These are phyloP conservation scores for Lasioglossum morio DNA, from an alignment of 2,888 invertebrate species.

Conservation along the genomic window DNA sequence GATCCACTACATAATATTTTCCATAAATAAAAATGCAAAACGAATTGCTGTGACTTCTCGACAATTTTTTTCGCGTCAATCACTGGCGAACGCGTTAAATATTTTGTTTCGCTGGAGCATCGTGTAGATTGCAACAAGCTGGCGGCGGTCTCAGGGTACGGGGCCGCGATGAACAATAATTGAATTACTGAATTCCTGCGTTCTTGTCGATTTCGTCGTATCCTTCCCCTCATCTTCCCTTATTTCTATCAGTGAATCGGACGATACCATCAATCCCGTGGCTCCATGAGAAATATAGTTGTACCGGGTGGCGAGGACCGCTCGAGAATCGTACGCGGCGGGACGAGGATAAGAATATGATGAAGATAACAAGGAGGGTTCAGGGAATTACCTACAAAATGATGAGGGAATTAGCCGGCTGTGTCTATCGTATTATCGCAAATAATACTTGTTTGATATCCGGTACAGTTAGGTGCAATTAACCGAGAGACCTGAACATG, in stretches of 20 bases:
- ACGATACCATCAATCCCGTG: conserved; percentile 22
- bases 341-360: conserved; percentile 24
- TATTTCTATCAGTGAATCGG: conserved; percentile 48
- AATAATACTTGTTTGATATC: conserved; percentile 59
- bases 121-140: not conserved
- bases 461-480: conserved; percentile 67
- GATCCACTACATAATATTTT: not conserved
- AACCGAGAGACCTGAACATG: conserved; percentile 31
- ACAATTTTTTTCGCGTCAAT: no score
- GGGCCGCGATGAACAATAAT: conserved; percentile 31
- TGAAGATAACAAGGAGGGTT: conserved; percentile 43
- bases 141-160: not conserved
- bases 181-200: conserved; percentile 48
- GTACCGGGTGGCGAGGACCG: conserved; percentile 5
- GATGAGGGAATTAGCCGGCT: conserved; percentile 59
- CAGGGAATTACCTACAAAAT: conserved; percentile 59
- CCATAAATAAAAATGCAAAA: not conserved
- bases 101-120: not conserved
- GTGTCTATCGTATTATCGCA: conserved; percentile 65
- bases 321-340: not conserved
- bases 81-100: not conserved
- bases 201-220: not conserved
- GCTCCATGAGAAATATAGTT: conserved; percentile 29
- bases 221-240: conserved; percentile 18
- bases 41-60: not conserved